phyloP scores from a whole-genome alignment of 2,113 vertebrate species.

The Campylorhamphus procurvoides region DNA sequence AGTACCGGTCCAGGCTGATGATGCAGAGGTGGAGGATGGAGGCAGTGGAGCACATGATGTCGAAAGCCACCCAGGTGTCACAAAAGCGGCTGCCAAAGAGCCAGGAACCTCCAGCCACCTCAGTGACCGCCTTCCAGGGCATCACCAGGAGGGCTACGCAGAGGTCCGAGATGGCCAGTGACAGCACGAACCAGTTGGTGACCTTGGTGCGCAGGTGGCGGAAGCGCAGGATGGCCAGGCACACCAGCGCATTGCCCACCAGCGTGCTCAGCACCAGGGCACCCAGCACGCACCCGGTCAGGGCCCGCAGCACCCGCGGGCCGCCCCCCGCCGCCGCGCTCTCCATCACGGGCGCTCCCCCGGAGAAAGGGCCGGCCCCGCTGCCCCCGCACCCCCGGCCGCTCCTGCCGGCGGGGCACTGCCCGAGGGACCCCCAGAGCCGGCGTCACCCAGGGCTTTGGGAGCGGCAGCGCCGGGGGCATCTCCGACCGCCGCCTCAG shows the following conservation, averaged over 20 bases:
- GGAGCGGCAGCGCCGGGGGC: background rate
- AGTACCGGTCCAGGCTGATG: slow-evolving; percentile 85
- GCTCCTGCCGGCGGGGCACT: background rate
- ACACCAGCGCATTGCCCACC: slow-evolving; percentile 79
- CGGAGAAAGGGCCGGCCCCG: background rate
- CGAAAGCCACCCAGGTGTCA: slow-evolving; percentile 83
- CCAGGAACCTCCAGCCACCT: slow-evolving; percentile 75
- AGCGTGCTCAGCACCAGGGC: slow-evolving; percentile 81
- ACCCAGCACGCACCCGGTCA: slow-evolving; percentile 77
- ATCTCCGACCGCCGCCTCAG: background rate
- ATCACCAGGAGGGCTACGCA: slow-evolving; percentile 83
- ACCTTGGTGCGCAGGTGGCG: slow-evolving; percentile 79
- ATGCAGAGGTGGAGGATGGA: slow-evolving; percentile 85
- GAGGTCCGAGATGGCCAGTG: slow-evolving; percentile 80
- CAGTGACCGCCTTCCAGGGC: slow-evolving; percentile 82
- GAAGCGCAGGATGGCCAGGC: slow-evolving; percentile 71
- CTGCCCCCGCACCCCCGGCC: too few species aligned
- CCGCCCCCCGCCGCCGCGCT: background rate
- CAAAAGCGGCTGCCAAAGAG: slow-evolving; percentile 78
- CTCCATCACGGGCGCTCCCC: background rate
- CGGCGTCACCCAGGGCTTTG: background rate
- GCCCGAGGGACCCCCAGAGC: background rate
- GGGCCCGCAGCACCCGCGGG: slow-evolving; percentile 56
- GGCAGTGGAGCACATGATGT: slow-evolving; percentile 84
- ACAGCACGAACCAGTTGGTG: slow-evolving; percentile 86